These are phyloP conservation scores for Diarsia dahlii DNA, from an alignment of 2,888 invertebrate genomes.

Conservation along the genomic window DNA sequence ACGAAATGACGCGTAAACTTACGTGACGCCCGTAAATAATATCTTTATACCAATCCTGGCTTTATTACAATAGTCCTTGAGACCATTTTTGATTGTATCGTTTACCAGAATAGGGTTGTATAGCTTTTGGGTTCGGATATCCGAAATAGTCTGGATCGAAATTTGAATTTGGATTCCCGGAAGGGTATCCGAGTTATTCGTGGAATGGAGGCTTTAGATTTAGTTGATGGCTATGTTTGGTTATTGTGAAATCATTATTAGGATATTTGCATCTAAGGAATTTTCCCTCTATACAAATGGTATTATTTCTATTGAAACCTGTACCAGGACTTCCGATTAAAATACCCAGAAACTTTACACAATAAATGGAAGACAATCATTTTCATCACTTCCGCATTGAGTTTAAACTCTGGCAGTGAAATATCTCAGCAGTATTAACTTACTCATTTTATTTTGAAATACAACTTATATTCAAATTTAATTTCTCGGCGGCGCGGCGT, in stretches of 20 bases:
- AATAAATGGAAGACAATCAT: background rate
- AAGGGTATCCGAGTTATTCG: slow-evolving; percentile 51
- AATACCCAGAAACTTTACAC: background rate
- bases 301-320: slow-evolving; percentile 11
- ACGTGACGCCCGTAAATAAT: slow-evolving; percentile 70
- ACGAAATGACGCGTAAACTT: slow-evolving; percentile 77
- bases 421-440: too few relatives aligned
- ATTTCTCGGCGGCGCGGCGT: too few relatives aligned
- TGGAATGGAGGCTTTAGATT: slow-evolving; percentile 47
- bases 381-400: background rate
- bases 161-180: slow-evolving; percentile 57
- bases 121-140: slow-evolving; percentile 53
- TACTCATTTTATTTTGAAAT: too few relatives aligned
- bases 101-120: slow-evolving; percentile 57
- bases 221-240: slow-evolving; percentile 34
- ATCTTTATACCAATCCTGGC: slow-evolving; percentile 64
- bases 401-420: background rate
- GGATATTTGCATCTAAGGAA: slow-evolving; percentile 6
- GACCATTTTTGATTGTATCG: slow-evolving; percentile 62
- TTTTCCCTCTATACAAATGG: background rate
- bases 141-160: slow-evolving; percentile 48
- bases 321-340: slow-evolving; percentile 10
- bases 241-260: slow-evolving; percentile 35
- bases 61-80: slow-evolving; percentile 65
- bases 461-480: too few relatives aligned